Base-by-base conservation (phyloP, 2,888 invertebrate genomes). In the Cerastoderma edule region DNA sequence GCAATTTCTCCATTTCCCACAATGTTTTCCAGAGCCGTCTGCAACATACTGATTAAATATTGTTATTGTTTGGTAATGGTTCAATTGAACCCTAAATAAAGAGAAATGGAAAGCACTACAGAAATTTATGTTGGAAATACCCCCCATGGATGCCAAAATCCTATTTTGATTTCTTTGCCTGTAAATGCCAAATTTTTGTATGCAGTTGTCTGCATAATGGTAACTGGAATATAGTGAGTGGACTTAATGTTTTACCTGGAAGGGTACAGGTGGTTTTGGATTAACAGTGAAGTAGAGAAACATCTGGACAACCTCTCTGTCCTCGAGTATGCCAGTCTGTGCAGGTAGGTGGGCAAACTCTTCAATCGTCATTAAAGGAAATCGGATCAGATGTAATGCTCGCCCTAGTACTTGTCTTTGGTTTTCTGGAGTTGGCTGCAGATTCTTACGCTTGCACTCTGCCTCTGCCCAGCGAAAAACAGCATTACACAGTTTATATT, bases 351-450 rank as follows among this genome's bases (percentile, higher is more conserved):
- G 94, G 0, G 96, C 96, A 92, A 97, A 97, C 91, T 97, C 97
- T 91, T 97, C 96, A 0, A 96, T 95, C 0, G 96, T 95, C 96
- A 97, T 97, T 28, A 96, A 93, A 0, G 97, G 96, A 91, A 96
- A 97, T 32, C 97, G 93, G 68, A 97, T 95, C 0, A 96, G 94
- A 46, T 95, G 94, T 83, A 97, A 94, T 0, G 96, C 95, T 66
- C 94, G 91, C 0, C 96, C 96, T 0, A 97, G 93, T 0, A 96
- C 95, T 74, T 93, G 92, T 78, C 96, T 93, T 89, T 96, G 95
- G 92, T 96, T 95, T 78, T 95, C 95, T 0, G 96, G 94, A 0
- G 94, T 95, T 0, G 95, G 94, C 0, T 95, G 94, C 24, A 96
- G 88, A 83, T 95, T 95, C 35, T 95, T 94, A 32, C 96, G 94